Percentiles rank a stretch among this genome's conserved stretches.
Evolutionary conservation across 1,140 invertebrate species (phyloP).

Genomic region (Drosophila sucinea): DNA sequence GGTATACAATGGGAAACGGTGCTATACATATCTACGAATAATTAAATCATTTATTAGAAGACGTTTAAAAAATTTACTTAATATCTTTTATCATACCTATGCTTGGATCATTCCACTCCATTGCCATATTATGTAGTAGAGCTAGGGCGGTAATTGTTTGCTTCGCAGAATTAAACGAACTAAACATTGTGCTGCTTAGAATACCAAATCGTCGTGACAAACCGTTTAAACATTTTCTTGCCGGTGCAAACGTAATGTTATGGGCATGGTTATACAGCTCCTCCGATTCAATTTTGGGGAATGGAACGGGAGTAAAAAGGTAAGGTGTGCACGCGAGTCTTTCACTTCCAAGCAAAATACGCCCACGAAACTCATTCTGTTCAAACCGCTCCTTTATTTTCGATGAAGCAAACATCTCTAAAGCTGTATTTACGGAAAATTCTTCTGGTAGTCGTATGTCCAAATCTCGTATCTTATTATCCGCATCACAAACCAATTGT

Average conservation of each 20-base stretch:
- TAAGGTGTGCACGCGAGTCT: constrained; percentile 53
- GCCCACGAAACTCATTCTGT: constrained; percentile 76
- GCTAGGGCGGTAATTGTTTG: constrained; percentile 70
- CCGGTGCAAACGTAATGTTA: constrained; percentile 56
- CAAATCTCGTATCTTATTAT: constrained; percentile 67
- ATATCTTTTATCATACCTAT: constrained; percentile 54
- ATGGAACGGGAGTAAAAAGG: constrained; percentile 64
- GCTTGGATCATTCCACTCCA: constrained; percentile 68
- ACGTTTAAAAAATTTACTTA: neutral
- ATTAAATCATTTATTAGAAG: neutral
- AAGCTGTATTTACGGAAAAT: constrained; percentile 28
- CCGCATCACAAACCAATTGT: constrained; percentile 68
- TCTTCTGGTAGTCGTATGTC: constrained; percentile 63
- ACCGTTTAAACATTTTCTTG: constrained; percentile 57
- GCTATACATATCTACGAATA: constrained; percentile 42
- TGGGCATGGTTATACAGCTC: constrained; percentile 70
- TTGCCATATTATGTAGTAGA: constrained; percentile 75
- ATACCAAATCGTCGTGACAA: constrained; percentile 61
- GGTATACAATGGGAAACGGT: constrained; percentile 41
- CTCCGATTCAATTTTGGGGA: constrained; percentile 46
- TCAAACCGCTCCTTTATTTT: constrained; percentile 73
- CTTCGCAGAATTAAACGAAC: constrained; percentile 53
- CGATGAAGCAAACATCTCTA: constrained; percentile 59
- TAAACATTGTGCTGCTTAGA: constrained; percentile 48
- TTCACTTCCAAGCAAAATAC: constrained; percentile 64